Base-by-base conservation (phyloP, 2,797 vertebrate genomes). In the Macropodus opercularis region DNA sequence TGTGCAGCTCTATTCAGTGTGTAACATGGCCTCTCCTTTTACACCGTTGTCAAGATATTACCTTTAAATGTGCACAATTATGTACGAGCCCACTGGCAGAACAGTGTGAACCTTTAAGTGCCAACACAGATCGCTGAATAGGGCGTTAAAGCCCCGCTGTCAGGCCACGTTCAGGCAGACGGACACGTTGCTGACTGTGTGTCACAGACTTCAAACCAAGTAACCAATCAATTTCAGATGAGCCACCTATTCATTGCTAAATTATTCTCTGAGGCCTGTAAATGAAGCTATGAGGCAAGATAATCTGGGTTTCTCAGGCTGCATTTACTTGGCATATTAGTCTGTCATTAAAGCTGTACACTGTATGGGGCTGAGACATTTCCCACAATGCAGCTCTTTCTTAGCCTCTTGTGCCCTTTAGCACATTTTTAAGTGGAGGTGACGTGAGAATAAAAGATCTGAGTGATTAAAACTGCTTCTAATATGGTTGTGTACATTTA, bases 111-210 rank as follows among this genome's bases (percentile, higher is more conserved):
- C 64, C 44, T 72, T 80, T 56, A 62, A 85, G 83, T 61, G 71
- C 62, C 60, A 72, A 75, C 72, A 40, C 21, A 65, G 50, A 66
- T 67, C 62, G 79, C 76, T 79, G 84, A 92, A 84, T 49, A 55
- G 68, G 65, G 74, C 79, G 73, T 72, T 85, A 84, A 72, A 67
- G 75, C 69, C 80, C 75, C 77, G 59, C 56, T 6, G 23, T 56
- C 53, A 73, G 79, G 71, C 56, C 12, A 27, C 29, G 60, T 71
- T 69, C 27, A 55, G 56, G 55, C 52, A 63, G 78, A 83, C 64
- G 69, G 87, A 87, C 84, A 73, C 67, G 67, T 65, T 55, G 68
- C 77, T 81, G 81, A 90, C 81, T 70, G 48, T 15, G 48, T 85
- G 75, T 77, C 74, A 72, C 47, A 71, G 73, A 77, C 77, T 70